Percentiles rank a stretch among this genome's conserved stretches.
Conservation (phyloP, 1,140 invertebrate species). For the honey bee (Apis mellifera) region DNA sequence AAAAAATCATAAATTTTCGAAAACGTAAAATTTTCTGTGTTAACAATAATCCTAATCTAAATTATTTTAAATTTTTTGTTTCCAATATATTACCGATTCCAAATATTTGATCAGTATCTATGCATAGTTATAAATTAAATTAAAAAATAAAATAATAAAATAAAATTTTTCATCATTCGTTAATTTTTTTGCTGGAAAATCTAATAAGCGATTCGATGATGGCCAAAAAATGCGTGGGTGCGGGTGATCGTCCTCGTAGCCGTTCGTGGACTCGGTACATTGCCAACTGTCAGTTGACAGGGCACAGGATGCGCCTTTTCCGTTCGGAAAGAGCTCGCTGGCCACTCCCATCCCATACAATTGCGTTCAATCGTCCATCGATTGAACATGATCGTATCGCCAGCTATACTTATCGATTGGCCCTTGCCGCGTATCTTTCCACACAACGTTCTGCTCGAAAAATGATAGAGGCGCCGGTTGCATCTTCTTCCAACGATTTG, state of each 20-base stretch:
- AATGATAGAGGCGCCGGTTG: constrained; percentile 2
- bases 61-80: not conserved
- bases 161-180: no score
- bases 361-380: constrained; percentile 66
- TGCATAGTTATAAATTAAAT: not conserved
- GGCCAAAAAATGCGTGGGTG: constrained; percentile 40
- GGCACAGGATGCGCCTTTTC: constrained; percentile 69
- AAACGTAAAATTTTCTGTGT: not conserved
- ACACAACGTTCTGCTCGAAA: constrained; percentile 21
- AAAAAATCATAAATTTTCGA: not conserved
- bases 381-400: constrained; percentile 64
- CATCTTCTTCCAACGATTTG: constrained; percentile 40
- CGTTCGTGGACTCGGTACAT: constrained; percentile 56
- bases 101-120: not conserved
- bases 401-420: constrained; percentile 59
- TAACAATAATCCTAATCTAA: not conserved
- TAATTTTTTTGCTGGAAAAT: not conserved
- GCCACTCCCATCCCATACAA: constrained; percentile 71
- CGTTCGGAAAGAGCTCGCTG: constrained; percentile 60
- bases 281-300: constrained; percentile 71
- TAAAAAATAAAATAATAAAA: not conserved
- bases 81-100: not conserved
- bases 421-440: constrained; percentile 39
- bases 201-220: not conserved
- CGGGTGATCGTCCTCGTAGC: constrained; percentile 23